Evolutionary conservation across 2,113 vertebrate species (phyloP), one percentile per base, ranked within the genome.

Genomic region (Cervus canadensis): DNA sequence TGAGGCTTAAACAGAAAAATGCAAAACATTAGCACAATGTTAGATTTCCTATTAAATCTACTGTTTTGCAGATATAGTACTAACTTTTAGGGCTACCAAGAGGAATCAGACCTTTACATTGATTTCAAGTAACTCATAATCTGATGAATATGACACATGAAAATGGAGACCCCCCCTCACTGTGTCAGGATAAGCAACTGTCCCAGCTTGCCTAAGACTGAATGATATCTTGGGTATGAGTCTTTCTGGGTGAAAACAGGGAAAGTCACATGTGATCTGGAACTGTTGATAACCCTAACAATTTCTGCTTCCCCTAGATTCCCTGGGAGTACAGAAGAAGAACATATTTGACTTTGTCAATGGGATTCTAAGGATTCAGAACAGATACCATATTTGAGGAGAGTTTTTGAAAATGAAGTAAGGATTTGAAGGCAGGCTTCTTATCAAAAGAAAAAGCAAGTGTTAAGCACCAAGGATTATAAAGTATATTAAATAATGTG

Each of bases 1-100:
- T 86, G 64, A 93, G 11, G 7, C 40, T 82, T n/a, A 84, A 94
- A 88, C 10, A 52, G 19, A 85, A 96, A 95, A 89, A 36, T 94
- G 25, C 8, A 87, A 91, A 96, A 76, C 7, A 33, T 85, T 19
- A 28, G 74, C 26, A 28, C 4, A 60, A 26, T 60, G 43, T 90
- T 87, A 81, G 33, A 28, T 79, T 1, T 5, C 84, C 23, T n/a
- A 54, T 54, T 74, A 60, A 40, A 36, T 52, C 52, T n/a, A 67
- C 9, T 54, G 15, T 81, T 90, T 90, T 92, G 19, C 26, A 82
- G 28, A 40, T 17, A 26, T 16, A 13, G 13, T 30, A 60, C 8
- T 59, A 87, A 54, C 7, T 81, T 89, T 78, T 62, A 81, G 30
- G 36, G 28, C 7, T 62, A 52, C 15, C 87, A 71, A 94, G 54